Percentiles rank a stretch among this genome's conserved stretches.
These are phyloP conservation scores for Schlechtendalia chinensis DNA, from an alignment of 1,140 invertebrate genomes.

Conservation along the genomic window DNA sequence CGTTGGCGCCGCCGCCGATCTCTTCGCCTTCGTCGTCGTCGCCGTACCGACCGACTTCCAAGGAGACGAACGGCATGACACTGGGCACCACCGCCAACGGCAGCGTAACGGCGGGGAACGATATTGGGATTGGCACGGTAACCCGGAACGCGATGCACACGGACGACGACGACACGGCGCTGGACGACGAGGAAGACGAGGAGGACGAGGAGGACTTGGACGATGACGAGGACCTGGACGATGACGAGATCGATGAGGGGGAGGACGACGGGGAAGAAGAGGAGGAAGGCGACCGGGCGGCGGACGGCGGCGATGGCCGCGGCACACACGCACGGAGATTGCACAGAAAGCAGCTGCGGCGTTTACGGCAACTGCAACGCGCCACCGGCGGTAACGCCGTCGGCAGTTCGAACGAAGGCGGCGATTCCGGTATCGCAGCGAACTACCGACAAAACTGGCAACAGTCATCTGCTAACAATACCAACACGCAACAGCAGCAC, in stretches of 20 bases:
- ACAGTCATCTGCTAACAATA: background rate
- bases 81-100: background rate
- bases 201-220: conserved; percentile 21
- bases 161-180: conserved; percentile 11
- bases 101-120: background rate
- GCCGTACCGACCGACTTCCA: background rate
- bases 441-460: conserved; percentile 6
- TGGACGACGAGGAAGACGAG: conserved; percentile 26
- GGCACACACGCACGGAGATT: background rate
- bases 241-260: background rate
- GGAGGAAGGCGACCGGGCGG: background rate
- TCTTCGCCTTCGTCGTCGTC: conserved; percentile 14
- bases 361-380: conserved; percentile 12
- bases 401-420: background rate
- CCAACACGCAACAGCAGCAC: background rate
- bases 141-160: background rate
- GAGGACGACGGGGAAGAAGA: conserved; percentile 14
- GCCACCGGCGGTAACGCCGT: background rate
- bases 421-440: background rate
- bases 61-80: conserved; percentile 5
- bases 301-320: background rate
- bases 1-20: conserved; percentile 17
- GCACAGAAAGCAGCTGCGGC: background rate
- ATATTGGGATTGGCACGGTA: background rate
- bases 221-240: conserved; percentile 9